Base-by-base conservation (phyloP, 2,888 invertebrate species). In the Plebejus melissa region DNA sequence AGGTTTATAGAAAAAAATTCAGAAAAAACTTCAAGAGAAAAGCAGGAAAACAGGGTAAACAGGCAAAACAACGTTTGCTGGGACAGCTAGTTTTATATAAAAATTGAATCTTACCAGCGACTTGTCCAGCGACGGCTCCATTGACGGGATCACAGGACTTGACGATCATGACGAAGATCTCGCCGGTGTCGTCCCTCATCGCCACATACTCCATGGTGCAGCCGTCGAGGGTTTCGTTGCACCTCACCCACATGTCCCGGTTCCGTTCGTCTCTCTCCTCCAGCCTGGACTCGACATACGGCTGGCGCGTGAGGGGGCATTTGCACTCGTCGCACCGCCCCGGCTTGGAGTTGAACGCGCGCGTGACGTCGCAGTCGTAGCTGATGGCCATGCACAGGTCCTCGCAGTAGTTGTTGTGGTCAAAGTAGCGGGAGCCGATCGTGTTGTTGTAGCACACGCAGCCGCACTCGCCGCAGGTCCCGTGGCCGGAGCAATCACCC, bases 361-460 rank as follows among this genome's bases (percentile, higher is more conserved):
- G 91, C 3, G 79, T 78, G 32, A 32, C 32, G n/a, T 87, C 86
- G 77, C 85, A 88, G 7, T 84, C 81, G 76, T 78, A 83, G 38
- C 84, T 22, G 16, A 75, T 82, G 16, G 79, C 78, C 79, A 82
- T 82, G 79, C 93, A 92, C 3, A 93, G 82, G 77, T 90, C 91
- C 0, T 82, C 81, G 81, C 93, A 93, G 70, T 82, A 83, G 74
- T 86, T 81, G 0, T 83, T 79, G 6, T 76, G 72, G 78, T 89
- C 86, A 81, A 90, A 90, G 83, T 92, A 93, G 76, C 87, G 87
- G 4, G 87, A 89, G 38, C 91, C 91, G 3, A 82, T 82, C 4
- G 80, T 79, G 80, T 86, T 82, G 2, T 81, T 80, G 82, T 81
- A 83, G 79, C 93, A 93, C 28, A 83, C 80, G 81, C 75, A 75